Evolutionary conservation across 2,113 vertebrate genomes (phyloP), one percentile per base, ranked within the genome.

Genomic region (Apeltes quadracus): DNA sequence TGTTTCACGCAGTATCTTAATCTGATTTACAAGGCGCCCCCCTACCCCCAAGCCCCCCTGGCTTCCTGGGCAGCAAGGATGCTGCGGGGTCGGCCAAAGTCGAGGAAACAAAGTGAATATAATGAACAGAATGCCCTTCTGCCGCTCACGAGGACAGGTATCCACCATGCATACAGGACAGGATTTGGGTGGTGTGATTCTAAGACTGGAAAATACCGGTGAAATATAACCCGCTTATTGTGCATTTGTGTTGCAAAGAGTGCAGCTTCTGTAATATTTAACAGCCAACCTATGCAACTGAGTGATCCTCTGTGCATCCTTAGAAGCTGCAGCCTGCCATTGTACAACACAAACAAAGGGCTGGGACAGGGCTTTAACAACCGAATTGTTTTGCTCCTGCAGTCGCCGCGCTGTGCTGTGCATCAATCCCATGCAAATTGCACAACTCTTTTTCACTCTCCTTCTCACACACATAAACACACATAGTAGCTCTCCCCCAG

Each of bases 1-100:
- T 88, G 91, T 93, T 94, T 94, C 92, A 91, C 93, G 92, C 91
- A 92, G 85, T 90, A 89, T 92, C 89, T 90, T 91, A 94, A 94
- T 93, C 90, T 87, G 85, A 94, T 94, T 92, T 89, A 38, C 76
- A 75, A 70, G 83, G 73, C 79, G 69, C 80, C 73, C 46, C 50
- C 48, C n/a, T 0, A 9, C 32, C 32, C 29, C 29, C n/a, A n/a
- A n/a, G n/a, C 29, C 5, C 29, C 29, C 5, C 29, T 84, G 53
- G 75, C 84, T 87, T 92, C 90, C 91, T 86, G 89, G 81, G 73
- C 82, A 81, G 84, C 72, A 76, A 61, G 73, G 83, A 84, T 77
- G 84, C 83, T 76, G 83, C 81, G 81, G 84, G 88, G 85, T 87
- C 78, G 75, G 87, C 79, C 86, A 91, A 86, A 87, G 87, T 88